A percentile compares a stretch with the other conserved stretches of the same genome.
Conservation (phyloP, 2,797 vertebrate genomes). For the Acridotheres tristis region DNA sequence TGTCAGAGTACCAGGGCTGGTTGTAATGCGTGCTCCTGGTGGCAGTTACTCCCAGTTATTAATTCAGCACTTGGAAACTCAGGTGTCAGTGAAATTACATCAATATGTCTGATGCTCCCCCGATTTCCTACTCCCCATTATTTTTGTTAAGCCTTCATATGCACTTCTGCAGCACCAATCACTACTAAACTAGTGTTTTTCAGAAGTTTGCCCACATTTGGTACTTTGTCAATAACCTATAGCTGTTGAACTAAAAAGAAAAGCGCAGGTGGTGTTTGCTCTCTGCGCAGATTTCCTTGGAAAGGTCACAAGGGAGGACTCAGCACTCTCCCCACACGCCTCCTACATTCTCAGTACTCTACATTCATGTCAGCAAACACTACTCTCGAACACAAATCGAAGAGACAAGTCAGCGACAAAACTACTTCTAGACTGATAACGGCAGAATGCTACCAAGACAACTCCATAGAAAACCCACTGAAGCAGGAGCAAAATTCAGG, state of each 20-base stretch:
- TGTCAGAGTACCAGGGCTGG: background rate
- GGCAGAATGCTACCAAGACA: slow-evolving; percentile 75
- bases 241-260: slow-evolving; percentile 37
- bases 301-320: slow-evolving; percentile 45
- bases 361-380: slow-evolving; percentile 63
- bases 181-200: slow-evolving; percentile 55
- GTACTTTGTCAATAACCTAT: background rate
- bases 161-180: slow-evolving; percentile 27
- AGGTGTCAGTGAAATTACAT: background rate
- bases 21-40: background rate
- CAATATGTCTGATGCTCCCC: background rate
- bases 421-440: slow-evolving; percentile 75
- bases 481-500: slow-evolving; percentile 74
- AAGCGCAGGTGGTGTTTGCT: slow-evolving; percentile 51
- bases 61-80: background rate
- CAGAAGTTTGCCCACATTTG: slow-evolving; percentile 24
- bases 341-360: slow-evolving; percentile 66
- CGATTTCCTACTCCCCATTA: background rate
- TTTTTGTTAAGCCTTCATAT: background rate
- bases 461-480: slow-evolving; percentile 72
- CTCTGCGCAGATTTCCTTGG: slow-evolving; percentile 56
- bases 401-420: slow-evolving; percentile 66
- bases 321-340: slow-evolving; percentile 30
- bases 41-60: background rate
- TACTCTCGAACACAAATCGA: slow-evolving; percentile 63